Conservation (phyloP, 1,140 invertebrate genomes). For the Whitmania pigra region DNA sequence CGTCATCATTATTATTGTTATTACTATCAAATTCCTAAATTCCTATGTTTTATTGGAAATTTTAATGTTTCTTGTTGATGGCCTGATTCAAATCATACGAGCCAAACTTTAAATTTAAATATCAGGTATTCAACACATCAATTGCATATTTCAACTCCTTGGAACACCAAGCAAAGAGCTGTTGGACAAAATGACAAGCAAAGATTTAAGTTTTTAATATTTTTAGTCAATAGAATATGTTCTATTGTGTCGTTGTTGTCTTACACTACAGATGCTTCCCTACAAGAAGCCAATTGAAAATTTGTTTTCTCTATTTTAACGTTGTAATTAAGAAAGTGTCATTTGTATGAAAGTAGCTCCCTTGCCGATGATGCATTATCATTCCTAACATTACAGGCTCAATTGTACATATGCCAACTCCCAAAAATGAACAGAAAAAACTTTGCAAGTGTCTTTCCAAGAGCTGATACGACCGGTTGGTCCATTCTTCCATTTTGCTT, state of each 20-base stretch:
- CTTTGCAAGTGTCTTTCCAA: slow-evolving; percentile 1
- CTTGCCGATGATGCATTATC: too few species aligned
- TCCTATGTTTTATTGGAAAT: too few species aligned
- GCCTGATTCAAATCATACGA: too few species aligned
- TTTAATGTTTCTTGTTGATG: too few species aligned
- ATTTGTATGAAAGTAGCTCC: neutral
- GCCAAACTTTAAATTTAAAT: neutral
- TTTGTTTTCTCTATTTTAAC: neutral
- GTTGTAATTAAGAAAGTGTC: too few species aligned
- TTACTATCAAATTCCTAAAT: too few species aligned
- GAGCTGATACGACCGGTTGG: neutral
- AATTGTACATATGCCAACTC: neutral
- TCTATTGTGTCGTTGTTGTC: too few species aligned
- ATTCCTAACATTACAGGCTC: slow-evolving; percentile 1
- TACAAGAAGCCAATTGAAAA: neutral
- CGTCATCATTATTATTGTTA: too few species aligned
- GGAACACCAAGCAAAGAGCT: slow-evolving; percentile 4
- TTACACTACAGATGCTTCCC: too few species aligned
- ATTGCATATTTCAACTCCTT: slow-evolving; percentile 1
- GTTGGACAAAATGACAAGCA: slow-evolving; percentile 9
- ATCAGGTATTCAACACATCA: slow-evolving; percentile 8
- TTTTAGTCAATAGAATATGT: too few species aligned
- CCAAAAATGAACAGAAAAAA: neutral
- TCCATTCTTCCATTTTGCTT: neutral
- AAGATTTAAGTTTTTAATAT: neutral